These are phyloP conservation scores for Shargacucullia verbasci DNA, from an alignment of 2,888 invertebrate species.

Conservation along the genomic window DNA sequence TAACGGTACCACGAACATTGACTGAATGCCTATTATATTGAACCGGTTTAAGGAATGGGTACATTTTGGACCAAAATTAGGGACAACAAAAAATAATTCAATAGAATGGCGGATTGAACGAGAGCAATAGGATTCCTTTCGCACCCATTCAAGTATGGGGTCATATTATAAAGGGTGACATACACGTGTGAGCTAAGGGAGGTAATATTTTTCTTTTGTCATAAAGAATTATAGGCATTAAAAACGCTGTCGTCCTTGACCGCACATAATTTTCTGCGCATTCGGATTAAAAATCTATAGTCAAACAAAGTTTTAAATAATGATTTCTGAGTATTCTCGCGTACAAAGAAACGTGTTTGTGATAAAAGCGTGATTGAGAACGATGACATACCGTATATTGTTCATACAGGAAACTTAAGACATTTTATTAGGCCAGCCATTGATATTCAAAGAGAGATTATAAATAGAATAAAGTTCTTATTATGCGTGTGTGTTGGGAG, in stretches of 20 bases:
- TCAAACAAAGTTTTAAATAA: too few species aligned
- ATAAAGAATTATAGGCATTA: slow-evolving; percentile 53
- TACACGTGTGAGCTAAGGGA: slow-evolving; percentile 54
- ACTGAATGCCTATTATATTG: slow-evolving; percentile 18
- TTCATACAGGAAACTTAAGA: slow-evolving; percentile 21
- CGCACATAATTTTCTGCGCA: slow-evolving; percentile 36
- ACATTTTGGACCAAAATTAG: slow-evolving; percentile 52
- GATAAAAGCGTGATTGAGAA: slow-evolving; percentile 17
- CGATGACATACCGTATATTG: slow-evolving; percentile 4
- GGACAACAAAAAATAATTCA: slow-evolving; percentile 56
- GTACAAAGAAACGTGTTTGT: slow-evolving; percentile 9
- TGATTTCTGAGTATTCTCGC: too few species aligned
- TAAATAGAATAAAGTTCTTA: slow-evolving; percentile 68
- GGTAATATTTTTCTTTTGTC: slow-evolving; percentile 56
- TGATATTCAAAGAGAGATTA: slow-evolving; percentile 71
- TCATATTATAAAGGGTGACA: slow-evolving; percentile 51
- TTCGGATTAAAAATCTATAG: too few species aligned
- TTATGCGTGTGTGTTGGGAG: slow-evolving; percentile 58
- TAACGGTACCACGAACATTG: slow-evolving; percentile 6
- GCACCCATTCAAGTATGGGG: slow-evolving; percentile 51
- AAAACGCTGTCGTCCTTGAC: slow-evolving; percentile 37
- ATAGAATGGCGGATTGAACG: slow-evolving; percentile 46
- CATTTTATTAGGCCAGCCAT: slow-evolving; percentile 60
- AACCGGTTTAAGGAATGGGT: slow-evolving; percentile 43
- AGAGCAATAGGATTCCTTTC: slow-evolving; percentile 53